phyloP scores from a whole-genome alignment of 2,888 invertebrate species.

The Pachymerium ferrugineum region DNA sequence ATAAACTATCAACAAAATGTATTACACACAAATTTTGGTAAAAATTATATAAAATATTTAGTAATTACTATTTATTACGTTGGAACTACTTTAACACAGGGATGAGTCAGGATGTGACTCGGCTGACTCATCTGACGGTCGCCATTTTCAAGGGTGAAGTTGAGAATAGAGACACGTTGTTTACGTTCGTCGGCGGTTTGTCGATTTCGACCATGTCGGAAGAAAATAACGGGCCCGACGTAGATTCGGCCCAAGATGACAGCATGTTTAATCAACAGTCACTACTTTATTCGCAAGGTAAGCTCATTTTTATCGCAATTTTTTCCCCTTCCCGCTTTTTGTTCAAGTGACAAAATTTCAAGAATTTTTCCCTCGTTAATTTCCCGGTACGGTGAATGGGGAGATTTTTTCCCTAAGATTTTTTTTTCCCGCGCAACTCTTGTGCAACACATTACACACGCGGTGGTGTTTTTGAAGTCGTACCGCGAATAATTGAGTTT shows the following conservation, averaged over 20 bases:
- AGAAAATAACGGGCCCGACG: slow-evolving; percentile 2
- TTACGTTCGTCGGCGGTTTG: background rate
- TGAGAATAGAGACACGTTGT: background rate
- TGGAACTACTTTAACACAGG: background rate
- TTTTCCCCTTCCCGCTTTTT: background rate
- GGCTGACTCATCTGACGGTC: background rate
- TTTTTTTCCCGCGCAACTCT: background rate
- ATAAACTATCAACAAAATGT: no score
- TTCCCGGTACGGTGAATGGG: background rate
- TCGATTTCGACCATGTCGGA: slow-evolving; percentile 9
- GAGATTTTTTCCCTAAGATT: background rate
- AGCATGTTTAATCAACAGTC: background rate
- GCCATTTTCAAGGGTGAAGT: slow-evolving; percentile 17
- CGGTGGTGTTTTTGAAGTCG: no score
- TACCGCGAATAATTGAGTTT: no score
- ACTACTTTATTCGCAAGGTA: background rate
- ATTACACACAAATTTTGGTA: no score
- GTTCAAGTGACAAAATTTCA: background rate
- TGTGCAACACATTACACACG: no score
- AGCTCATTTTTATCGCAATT: background rate
- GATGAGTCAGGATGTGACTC: background rate
- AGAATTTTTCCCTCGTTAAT: background rate
- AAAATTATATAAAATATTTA: background rate
- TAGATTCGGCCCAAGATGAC: background rate
- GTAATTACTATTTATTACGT: background rate